Percentiles rank a stretch among this genome's conserved stretches.
Evolutionary conservation across 2,797 vertebrate genomes (phyloP).

Genomic region (Tapera naevia): DNA sequence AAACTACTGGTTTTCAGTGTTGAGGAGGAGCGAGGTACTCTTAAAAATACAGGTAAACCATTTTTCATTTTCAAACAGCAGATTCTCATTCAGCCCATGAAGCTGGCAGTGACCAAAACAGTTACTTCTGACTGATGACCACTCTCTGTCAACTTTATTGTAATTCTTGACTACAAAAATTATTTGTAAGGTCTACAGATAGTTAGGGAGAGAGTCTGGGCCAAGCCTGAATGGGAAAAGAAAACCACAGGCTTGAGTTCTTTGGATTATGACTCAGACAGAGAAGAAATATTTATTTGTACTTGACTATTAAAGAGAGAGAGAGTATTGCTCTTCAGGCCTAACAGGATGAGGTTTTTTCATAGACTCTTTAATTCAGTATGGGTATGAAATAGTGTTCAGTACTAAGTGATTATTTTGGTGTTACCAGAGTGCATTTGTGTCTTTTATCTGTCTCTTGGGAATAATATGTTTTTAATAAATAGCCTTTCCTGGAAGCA

Average conservation of each 20-base stretch:
- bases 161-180: not conserved
- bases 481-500: constrained; percentile 21
- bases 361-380: not conserved
- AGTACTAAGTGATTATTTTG: not conserved
- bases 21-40: not conserved
- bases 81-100: not conserved
- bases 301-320: not conserved
- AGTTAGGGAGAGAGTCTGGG: not conserved
- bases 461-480: constrained; percentile 40
- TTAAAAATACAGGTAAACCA: not conserved
- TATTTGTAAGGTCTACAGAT: not conserved
- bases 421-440: not conserved
- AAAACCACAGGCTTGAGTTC: not conserved
- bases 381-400: not conserved
- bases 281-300: not conserved
- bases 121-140: not conserved
- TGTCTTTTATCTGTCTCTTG: constrained; percentile 5
- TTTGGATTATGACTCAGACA: not conserved
- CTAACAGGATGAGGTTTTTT: not conserved
- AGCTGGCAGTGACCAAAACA: not conserved
- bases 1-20: not conserved
- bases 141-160: not conserved
- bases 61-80: not conserved
- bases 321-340: not conserved
- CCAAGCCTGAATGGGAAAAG: not conserved